A percentile compares a stretch with the other conserved stretches of the same genome.
Evolutionary conservation across 2,888 invertebrate species (phyloP).

Genomic region (Caenorhabditis sp.): DNA sequence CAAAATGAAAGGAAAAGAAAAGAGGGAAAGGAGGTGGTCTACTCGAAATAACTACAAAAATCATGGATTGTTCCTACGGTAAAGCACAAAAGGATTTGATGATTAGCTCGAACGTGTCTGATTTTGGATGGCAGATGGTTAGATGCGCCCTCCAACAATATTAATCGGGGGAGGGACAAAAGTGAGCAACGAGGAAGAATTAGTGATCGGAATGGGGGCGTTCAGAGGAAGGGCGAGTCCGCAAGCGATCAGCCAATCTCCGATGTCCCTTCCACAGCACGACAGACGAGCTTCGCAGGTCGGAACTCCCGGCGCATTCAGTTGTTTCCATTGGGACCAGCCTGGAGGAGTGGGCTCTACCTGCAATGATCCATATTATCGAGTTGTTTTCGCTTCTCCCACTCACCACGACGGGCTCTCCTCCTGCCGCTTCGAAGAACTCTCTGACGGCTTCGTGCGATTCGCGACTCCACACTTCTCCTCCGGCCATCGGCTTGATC

Average conservation of each 20-base stretch:
- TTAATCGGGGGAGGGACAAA: slow-evolving; percentile 31
- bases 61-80: neutral
- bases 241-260: slow-evolving; percentile 69
- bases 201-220: slow-evolving; percentile 27
- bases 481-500: slow-evolving; percentile 61
- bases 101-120: neutral
- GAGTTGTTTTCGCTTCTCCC: too few species aligned
- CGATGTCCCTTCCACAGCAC: slow-evolving; percentile 66
- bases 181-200: slow-evolving; percentile 31
- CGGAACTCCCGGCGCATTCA: slow-evolving; percentile 69
- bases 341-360: slow-evolving; percentile 53
- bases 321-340: slow-evolving; percentile 68
- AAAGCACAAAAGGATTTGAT: neutral
- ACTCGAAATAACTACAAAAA: slow-evolving; percentile 2
- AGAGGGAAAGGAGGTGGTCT: neutral
- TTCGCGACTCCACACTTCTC: slow-evolving; percentile 69
- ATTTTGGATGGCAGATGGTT: neutral
- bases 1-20: slow-evolving; percentile 10
- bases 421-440: slow-evolving; percentile 65
- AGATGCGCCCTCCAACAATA: slow-evolving; percentile 27
- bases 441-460: slow-evolving; percentile 67
- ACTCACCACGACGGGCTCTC: slow-evolving; percentile 62
- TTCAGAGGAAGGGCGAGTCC: slow-evolving; percentile 59
- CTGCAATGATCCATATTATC: too few species aligned
- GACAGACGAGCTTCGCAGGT: slow-evolving; percentile 66